A percentile compares a stretch with the other conserved stretches of the same genome.
These are phyloP conservation scores for Asbolus verrucosus DNA, from an alignment of 1,140 invertebrate species.

Conservation along the genomic window DNA sequence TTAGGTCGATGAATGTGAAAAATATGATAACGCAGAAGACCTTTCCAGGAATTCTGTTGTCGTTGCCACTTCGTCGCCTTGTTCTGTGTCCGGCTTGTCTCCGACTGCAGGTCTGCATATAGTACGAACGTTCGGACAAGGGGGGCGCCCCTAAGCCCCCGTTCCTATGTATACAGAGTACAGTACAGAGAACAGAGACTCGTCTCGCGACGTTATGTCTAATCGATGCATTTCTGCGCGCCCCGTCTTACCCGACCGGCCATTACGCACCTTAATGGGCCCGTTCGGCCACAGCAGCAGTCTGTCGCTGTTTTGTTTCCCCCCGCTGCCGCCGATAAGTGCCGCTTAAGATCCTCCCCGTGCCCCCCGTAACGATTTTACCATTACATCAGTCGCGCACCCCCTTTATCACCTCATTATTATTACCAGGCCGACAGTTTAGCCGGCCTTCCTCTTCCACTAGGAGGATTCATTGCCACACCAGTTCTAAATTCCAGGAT, in stretches of 20 bases:
- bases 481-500: conserved; percentile 17
- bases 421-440: conserved; percentile 46
- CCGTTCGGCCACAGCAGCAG: conserved; percentile 55
- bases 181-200: conserved; percentile 37
- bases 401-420: conserved; percentile 53
- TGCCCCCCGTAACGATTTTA: conserved; percentile 51
- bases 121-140: background rate
- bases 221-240: conserved; percentile 68
- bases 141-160: conserved; percentile 5
- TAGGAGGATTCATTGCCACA: background rate
- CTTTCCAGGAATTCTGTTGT: conserved; percentile 4
- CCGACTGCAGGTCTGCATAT: conserved; percentile 7
- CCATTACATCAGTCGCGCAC: conserved; percentile 51
- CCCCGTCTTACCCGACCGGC: conserved; percentile 63
- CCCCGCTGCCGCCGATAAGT: conserved; percentile 51
- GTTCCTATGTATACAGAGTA: conserved; percentile 35
- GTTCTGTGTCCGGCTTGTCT: too few relatives aligned
- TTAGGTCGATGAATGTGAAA: background rate
- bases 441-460: conserved; percentile 25
- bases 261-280: conserved; percentile 68
- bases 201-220: conserved; percentile 66
- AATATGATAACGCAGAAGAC: background rate
- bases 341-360: conserved; percentile 54
- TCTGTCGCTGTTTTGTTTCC: conserved; percentile 47
- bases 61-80: background rate